Base-by-base conservation (phyloP, 2,888 invertebrate genomes). In the Rhagonycha fulva region DNA sequence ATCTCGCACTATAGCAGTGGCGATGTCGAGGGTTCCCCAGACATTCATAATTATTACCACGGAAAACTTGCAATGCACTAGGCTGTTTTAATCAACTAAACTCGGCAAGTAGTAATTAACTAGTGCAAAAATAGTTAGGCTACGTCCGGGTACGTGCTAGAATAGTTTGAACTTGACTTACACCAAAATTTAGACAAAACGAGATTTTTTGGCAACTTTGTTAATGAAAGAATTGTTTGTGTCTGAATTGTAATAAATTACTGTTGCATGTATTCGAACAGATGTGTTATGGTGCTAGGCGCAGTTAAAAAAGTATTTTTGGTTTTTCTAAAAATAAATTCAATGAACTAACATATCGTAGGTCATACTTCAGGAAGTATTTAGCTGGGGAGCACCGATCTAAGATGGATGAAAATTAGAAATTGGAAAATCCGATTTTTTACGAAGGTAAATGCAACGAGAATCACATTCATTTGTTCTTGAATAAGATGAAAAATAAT, bases 1-100 rank as follows among this genome's bases (percentile, higher is more conserved):
- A 88, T 94, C 94, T 81, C 94, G 91, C 75, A 91, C 92, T 82
- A 94, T 91, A 14, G 93, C 93, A 78, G 92, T 91, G 68, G 92
- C 84, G 30, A 87, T 83, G 74, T 87, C 86, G 72, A 94, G 87
- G 82, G 91, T 92, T 78, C 92, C 93, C 94, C 94, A 94, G 82
- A 91, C 92, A 89, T 93, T 93, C 94, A 94, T 94, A n/a, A 30
- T 28, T 26, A 9, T 14, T 68, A 4, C n/a, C 24, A 32, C 26
- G n/a, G 14, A 30, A 68, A 68, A 14, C 9, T 14, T 30, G n/a
- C 28, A 68, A 14, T 68, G 68, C 14, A 68, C 47, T 12, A 2
- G 63, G 63, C 63, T n/a, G 23, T 24, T n/a, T 24, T 66, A 66
- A 66, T 66, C 24, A 66, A 66, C 63, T 66, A 66, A 66, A 26